Percentiles rank a stretch among this genome's conserved stretches.
Conservation (phyloP, 30 jellyfish, hydroid and myxozoan genomes). For the Aurelia sp. region DNA sequence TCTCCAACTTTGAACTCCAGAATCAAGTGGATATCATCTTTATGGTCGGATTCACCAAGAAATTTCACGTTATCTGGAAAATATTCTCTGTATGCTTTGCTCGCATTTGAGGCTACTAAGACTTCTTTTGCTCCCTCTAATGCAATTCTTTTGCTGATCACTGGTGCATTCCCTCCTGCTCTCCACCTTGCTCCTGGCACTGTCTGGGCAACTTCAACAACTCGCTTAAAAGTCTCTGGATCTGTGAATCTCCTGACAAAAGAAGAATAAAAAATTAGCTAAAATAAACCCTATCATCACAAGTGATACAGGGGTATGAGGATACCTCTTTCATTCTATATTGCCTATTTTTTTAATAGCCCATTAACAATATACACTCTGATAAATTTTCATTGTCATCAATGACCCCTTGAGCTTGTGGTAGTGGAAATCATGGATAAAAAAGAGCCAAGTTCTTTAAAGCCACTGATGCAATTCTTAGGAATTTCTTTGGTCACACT, state of each 20-base stretch:
- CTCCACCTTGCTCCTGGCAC: constrained; percentile 78
- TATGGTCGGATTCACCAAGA: constrained; percentile 69
- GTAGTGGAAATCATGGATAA: no score
- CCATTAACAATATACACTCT: no score
- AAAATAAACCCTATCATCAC: not conserved
- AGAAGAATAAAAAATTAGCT: not conserved
- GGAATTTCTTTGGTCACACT: no score
- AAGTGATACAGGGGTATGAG: no score
- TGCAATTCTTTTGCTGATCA: constrained; percentile 76
- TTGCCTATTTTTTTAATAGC: no score
- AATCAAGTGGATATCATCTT: constrained; percentile 89
- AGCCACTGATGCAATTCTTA: no score
- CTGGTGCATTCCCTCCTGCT: constrained; percentile 97
- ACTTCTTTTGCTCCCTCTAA: constrained; percentile 80
- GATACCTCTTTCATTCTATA: no score
- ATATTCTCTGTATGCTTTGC: constrained; percentile 46
- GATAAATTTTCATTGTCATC: no score
- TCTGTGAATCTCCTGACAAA: constrained; percentile 47
- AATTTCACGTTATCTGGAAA: constrained; percentile 67
- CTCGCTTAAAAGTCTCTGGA: constrained; percentile 47
- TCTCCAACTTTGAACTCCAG: constrained; percentile 93
- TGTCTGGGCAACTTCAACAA: constrained; percentile 63
- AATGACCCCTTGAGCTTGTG: no score
- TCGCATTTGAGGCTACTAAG: constrained; percentile 83
- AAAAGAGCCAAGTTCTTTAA: no score